Conservation (phyloP, 1,140 invertebrate genomes). For the Galleria mellonella region DNA sequence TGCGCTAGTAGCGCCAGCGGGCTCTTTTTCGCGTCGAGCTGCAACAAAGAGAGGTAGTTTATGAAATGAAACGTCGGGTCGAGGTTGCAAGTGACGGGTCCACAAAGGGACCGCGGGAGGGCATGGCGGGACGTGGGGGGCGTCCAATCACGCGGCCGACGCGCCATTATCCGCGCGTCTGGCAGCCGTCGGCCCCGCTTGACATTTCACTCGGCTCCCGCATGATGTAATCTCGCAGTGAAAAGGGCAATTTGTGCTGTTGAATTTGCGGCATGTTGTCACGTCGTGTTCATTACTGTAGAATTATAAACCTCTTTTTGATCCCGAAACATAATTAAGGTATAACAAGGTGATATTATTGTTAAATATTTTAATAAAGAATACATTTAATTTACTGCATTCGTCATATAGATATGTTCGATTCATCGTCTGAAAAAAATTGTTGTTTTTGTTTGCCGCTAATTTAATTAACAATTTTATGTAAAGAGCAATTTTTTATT, state of each 20-base stretch:
- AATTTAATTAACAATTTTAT: too few relatives aligned
- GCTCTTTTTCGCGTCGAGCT: constrained; percentile 97
- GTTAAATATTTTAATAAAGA: too few relatives aligned
- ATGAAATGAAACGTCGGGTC: constrained; percentile 68
- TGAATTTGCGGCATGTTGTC: constrained; percentile 69
- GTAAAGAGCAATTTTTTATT: too few relatives aligned
- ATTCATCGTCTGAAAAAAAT: too few relatives aligned
- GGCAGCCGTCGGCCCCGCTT: constrained; percentile 70
- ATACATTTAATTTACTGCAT: too few relatives aligned
- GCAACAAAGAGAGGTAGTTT: constrained; percentile 76
- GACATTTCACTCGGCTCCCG: constrained; percentile 73
- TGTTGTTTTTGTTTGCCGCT: too few relatives aligned
- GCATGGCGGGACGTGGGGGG: constrained; percentile 36
- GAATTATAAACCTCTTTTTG: constrained; percentile 8
- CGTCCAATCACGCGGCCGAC: constrained; percentile 72
- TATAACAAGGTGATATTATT: too few relatives aligned
- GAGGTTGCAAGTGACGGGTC: constrained; percentile 62
- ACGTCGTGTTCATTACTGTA: constrained; percentile 66
- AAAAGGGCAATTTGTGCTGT: constrained; percentile 73
- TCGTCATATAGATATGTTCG: too few relatives aligned
- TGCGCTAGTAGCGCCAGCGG: constrained; percentile 94
- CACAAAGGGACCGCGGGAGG: constrained; percentile 59
- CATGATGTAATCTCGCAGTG: constrained; percentile 74
- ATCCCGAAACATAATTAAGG: too few relatives aligned
- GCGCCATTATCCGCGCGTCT: constrained; percentile 75